Evolutionary conservation across 2,797 vertebrate species (phyloP).

Genomic region (Chrysocyon brachyurus): DNA sequence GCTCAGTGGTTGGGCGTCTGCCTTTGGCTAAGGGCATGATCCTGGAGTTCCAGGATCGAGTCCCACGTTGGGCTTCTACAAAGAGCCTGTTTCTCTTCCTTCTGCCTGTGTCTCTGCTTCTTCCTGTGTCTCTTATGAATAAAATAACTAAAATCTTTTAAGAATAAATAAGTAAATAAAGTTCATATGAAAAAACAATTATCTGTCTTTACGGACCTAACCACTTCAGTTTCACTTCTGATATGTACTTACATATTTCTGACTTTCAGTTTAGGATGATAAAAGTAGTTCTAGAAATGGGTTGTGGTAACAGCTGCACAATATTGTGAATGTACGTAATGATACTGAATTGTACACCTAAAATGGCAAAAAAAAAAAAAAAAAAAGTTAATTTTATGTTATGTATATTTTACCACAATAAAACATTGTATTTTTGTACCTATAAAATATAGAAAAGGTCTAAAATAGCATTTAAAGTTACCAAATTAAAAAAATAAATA

Average conservation of each 20-base stretch:
- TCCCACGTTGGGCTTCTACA: no score
- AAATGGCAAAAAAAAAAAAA: not conserved
- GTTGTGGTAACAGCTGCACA: not conserved
- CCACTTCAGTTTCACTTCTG: not conserved
- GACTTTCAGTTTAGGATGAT: not conserved
- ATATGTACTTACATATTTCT: not conserved
- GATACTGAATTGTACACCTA: not conserved
- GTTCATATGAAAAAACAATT: not conserved
- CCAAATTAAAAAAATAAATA: not conserved
- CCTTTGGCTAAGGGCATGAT: no score
- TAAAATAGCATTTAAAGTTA: slow-evolving; percentile 33
- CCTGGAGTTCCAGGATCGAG: no score
- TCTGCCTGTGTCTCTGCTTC: no score
- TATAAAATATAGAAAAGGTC: not conserved
- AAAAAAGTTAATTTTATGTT: slow-evolving; percentile 5
- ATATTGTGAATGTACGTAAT: not conserved
- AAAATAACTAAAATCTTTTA: no score
- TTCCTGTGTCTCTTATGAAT: no score
- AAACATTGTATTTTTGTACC: not conserved
- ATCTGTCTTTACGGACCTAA: not conserved
- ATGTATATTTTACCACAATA: not conserved
- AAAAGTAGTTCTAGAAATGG: not conserved
- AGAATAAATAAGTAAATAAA: not conserved
- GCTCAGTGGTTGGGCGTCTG: no score
- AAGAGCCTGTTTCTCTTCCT: no score